A percentile compares a stretch with the other conserved stretches of the same genome.
phyloP scores from a whole-genome alignment of 2,797 vertebrate genomes.

The Hippocampus kuda region DNA sequence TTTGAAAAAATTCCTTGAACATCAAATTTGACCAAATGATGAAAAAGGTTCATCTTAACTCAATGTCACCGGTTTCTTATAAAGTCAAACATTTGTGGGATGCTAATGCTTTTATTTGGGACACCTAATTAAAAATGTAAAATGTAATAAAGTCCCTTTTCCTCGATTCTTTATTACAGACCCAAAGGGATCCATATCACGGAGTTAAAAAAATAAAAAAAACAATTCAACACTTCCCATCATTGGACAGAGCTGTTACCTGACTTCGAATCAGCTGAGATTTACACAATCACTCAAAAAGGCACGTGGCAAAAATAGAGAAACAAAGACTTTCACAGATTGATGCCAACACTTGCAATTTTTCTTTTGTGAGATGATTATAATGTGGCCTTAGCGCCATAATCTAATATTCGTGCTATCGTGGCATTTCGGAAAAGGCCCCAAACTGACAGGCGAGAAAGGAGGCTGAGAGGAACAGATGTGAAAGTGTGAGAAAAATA shows the following conservation, averaged over 20 bases:
- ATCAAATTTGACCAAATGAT: constrained; percentile 2
- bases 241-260: neutral
- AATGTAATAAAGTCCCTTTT: too few species aligned
- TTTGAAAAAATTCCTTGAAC: too few species aligned
- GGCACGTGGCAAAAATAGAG: neutral
- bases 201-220: neutral
- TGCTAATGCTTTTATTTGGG: too few species aligned
- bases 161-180: too few species aligned
- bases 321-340: constrained; percentile 2
- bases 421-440: constrained; percentile 5
- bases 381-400: neutral
- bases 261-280: neutral
- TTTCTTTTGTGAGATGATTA: constrained; percentile 1
- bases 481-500: neutral
- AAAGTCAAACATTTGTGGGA: too few species aligned
- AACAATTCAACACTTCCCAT: neutral
- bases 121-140: too few species aligned
- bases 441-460: neutral
- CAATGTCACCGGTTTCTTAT: too few species aligned
- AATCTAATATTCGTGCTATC: constrained; percentile 4
- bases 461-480: constrained; percentile 1
- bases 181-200: neutral
- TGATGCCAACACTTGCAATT: neutral
- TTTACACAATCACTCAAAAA: neutral
- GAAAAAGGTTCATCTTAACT: constrained; percentile 16